Percentiles rank a stretch among this genome's conserved stretches.
Conservation (phyloP, 2,113 vertebrate genomes). For the Axis porcinus region DNA sequence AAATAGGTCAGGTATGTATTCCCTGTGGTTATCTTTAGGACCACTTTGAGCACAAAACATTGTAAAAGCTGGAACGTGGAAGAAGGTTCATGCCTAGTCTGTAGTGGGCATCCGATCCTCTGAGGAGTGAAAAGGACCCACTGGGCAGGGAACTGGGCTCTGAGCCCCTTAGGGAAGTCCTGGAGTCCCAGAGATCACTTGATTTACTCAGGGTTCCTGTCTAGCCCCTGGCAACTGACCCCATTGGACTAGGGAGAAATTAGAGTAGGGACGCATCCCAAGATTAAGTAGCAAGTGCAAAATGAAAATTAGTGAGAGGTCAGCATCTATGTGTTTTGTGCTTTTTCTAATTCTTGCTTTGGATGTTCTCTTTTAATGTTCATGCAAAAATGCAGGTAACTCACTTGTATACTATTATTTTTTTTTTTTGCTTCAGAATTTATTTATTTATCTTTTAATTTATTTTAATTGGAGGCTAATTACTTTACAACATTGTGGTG, state of each 20-base stretch:
- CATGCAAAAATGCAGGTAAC: background rate
- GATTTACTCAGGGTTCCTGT: background rate
- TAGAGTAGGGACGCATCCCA: background rate
- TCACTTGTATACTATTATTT: background rate
- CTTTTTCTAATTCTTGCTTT: background rate
- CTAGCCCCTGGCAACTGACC: background rate
- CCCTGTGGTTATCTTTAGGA: background rate
- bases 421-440: too few species aligned
- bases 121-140: background rate
- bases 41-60: background rate
- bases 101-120: background rate
- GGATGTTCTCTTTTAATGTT: background rate
- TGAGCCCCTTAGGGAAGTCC: background rate
- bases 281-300: background rate
- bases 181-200: background rate
- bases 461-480: too few species aligned
- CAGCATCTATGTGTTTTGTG: background rate
- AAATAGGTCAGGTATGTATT: conserved; percentile 36
- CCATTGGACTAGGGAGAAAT: background rate
- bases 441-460: too few species aligned
- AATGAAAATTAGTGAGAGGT: background rate
- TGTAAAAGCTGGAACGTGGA: background rate
- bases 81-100: background rate
- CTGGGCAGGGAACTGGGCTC: background rate
- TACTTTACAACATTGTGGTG: too few species aligned